Base-by-base conservation (phyloP, 2,888 invertebrate genomes). In the Aphodius granarius region DNA sequence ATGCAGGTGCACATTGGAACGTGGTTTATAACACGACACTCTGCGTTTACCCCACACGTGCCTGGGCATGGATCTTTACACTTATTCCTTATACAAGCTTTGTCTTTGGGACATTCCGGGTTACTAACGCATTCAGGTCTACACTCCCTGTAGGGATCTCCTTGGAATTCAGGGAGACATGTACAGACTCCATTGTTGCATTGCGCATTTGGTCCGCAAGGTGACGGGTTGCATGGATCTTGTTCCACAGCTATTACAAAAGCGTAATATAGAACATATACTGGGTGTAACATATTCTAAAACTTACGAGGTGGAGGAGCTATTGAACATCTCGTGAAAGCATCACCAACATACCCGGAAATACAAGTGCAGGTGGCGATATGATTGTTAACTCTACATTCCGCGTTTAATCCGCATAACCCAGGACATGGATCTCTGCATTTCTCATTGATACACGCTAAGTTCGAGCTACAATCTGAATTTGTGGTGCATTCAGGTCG, bases 1-100 rank as follows among this genome's bases (percentile, higher is more conserved):
- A 88, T 84, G 78, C 91, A 91, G 65, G 88, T 89, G 79, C 92
- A 93, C 63, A 89, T 89, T 0, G 92, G 91, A 75, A 90, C 88
- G 78, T 91, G 95, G 83, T 95, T 95, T 73, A 94, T 91, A 16
- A 94, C 94, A 82, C 93, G 92, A 83, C 96, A 96, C 75, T 92
- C 89, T 0, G 95, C 93, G 83, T 92, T 92, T 73, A 90, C 87
- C 9, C 94, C 96, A 84, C 96, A 96, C 81, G 93, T 93, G 78
- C 93, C 93, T n/a, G 91, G 91, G 81, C 96, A 96, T 4, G 96
- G 96, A 87, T 96, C 92, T n/a, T 90, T 87, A 84, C 97, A 97
- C 87, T 95, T 95, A 76, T 93, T 93, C 77, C 92, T 90, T 62
- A 94, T 88, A 83, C 97, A 97, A 17, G 95, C 93, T 83, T 91